These are phyloP conservation scores for Dendrolimus pini DNA, from an alignment of 2,888 invertebrate genomes.

Conservation along the genomic window DNA sequence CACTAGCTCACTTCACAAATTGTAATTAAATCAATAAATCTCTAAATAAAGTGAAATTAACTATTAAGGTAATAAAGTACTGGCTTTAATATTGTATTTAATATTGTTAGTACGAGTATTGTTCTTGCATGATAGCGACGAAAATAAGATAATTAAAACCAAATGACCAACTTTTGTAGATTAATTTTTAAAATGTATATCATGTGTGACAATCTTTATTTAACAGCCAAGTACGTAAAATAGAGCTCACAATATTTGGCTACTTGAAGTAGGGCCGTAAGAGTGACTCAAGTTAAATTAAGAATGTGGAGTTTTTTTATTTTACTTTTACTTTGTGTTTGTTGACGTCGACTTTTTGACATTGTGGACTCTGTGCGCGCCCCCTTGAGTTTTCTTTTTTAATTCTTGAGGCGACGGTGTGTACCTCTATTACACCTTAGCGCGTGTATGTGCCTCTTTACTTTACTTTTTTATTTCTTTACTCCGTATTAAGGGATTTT, in stretches of 20 bases:
- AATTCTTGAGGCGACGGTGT: conserved; percentile 67
- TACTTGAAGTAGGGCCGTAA: conserved; percentile 61
- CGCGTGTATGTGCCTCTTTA: conserved; percentile 38
- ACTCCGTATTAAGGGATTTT: conserved; percentile 57
- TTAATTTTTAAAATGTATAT: neutral
- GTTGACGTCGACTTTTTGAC: conserved; percentile 72
- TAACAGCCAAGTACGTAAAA: neutral
- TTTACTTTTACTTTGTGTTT: conserved; percentile 56
- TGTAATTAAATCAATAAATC: too few species aligned
- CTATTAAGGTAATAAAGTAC: too few species aligned
- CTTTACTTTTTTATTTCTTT: conserved; percentile 31
- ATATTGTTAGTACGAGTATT: too few species aligned
- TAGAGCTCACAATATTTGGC: conserved; percentile 28
- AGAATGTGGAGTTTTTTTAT: conserved; percentile 69
- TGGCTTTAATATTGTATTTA: too few species aligned
- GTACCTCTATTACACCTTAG: conserved; percentile 49
- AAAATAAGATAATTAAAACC: too few species aligned
- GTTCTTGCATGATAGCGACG: too few species aligned
- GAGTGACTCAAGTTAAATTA: conserved; percentile 76
- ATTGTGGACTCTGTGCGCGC: conserved; percentile 63
- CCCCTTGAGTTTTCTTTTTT: conserved; percentile 45
- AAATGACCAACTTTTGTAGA: too few species aligned
- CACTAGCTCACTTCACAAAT: too few species aligned
- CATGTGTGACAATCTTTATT: neutral
- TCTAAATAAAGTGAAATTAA: too few species aligned